Evolutionary conservation across 2,113 vertebrate species (phyloP).

Genomic region (Callorhinus ursinus): DNA sequence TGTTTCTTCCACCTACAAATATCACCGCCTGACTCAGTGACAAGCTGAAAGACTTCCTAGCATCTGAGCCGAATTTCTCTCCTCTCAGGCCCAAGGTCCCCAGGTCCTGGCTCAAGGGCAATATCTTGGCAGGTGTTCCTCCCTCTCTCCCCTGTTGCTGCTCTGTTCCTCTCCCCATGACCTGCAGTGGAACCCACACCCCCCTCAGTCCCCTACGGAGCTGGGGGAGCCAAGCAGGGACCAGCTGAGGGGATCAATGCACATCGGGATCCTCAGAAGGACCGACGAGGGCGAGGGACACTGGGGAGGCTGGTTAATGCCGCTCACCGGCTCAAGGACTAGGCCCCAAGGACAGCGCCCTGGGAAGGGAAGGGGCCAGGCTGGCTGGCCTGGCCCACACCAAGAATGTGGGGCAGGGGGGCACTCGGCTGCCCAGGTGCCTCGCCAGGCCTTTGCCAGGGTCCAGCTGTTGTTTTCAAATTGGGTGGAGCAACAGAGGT

Average conservation of each 20-base stretch:
- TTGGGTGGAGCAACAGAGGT: neutral
- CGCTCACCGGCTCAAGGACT: neutral
- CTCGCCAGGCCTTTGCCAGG: neutral
- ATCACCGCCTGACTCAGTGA: neutral
- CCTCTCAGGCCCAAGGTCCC: neutral
- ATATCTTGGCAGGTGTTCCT: neutral
- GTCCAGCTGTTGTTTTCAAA: slow-evolving; percentile 46
- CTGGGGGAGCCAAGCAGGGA: neutral
- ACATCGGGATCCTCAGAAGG: neutral
- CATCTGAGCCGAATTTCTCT: neutral
- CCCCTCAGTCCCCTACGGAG: neutral
- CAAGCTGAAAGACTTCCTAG: neutral
- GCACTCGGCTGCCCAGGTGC: neutral
- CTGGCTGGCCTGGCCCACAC: neutral
- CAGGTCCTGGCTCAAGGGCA: neutral
- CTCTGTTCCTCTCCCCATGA: neutral
- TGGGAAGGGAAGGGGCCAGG: neutral
- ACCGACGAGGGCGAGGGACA: accelerated
- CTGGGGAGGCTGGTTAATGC: accelerated
- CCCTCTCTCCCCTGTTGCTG: neutral
- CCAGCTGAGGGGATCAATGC: accelerated
- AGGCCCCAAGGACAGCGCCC: neutral
- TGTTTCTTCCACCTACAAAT: slow-evolving; percentile 27
- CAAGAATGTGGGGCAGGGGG: neutral
- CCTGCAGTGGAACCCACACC: neutral